These are phyloP conservation scores for Gadus chalcogrammus DNA, from an alignment of 2,113 vertebrate genomes.

Conservation along the genomic window DNA sequence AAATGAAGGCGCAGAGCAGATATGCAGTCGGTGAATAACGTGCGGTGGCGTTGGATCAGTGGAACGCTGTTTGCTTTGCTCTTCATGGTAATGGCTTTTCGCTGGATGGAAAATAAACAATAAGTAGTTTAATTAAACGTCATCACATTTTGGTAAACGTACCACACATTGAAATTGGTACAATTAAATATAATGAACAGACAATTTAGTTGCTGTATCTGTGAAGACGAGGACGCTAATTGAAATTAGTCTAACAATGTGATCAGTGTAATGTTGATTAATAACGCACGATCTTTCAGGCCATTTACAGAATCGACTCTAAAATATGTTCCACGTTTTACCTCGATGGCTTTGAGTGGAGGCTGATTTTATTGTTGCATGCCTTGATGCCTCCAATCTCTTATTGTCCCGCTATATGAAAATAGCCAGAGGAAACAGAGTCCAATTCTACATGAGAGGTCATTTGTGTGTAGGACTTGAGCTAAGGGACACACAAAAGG, in stretches of 20 bases:
- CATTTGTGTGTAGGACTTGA: too few relatives aligned
- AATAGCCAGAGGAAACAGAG: too few relatives aligned
- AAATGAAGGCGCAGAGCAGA: conserved; percentile 42
- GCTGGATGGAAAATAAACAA: conserved; percentile 10
- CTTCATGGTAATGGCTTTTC: conserved; percentile 34
- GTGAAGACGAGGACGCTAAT: conserved; percentile 30
- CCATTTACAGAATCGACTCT: not conserved
- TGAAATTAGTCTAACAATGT: conserved; percentile 31
- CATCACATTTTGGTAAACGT: conserved; percentile 19
- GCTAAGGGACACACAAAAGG: too few relatives aligned
- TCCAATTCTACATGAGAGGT: too few relatives aligned
- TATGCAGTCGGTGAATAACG: conserved; percentile 12
- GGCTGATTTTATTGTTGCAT: too few relatives aligned
- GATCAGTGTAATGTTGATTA: conserved; percentile 21
- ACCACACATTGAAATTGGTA: too few relatives aligned
- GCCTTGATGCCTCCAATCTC: too few relatives aligned
- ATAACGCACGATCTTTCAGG: conserved; percentile 3
- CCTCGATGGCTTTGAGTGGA: too few relatives aligned
- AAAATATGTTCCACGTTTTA: not conserved
- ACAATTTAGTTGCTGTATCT: too few relatives aligned
- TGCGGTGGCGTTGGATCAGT: conserved; percentile 7
- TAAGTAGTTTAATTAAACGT: conserved; percentile 26
- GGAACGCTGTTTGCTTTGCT: conserved; percentile 20
- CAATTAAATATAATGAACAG: conserved; percentile 7
- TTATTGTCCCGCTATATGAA: too few relatives aligned